A percentile compares a stretch with the other conserved stretches of the same genome.
Evolutionary conservation across 2,113 vertebrate genomes (phyloP).

Genomic region (Corythornis madagascariensis): DNA sequence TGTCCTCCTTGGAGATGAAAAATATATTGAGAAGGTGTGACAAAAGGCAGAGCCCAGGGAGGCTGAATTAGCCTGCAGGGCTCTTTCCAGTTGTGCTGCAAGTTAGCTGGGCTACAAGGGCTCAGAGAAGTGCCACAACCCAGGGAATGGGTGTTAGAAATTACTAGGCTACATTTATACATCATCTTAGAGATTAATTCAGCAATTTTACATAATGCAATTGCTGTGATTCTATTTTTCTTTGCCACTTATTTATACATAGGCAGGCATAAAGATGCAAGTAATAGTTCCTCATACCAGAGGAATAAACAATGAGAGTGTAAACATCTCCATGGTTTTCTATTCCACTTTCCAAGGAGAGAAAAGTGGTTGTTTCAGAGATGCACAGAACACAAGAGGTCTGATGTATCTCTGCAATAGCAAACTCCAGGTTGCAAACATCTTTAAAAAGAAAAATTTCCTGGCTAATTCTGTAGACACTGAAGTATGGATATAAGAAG

Average conservation of each 20-base stretch:
- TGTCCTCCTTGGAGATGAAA: background rate
- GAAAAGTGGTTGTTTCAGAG: background rate
- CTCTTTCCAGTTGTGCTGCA: background rate
- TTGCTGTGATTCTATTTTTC: background rate
- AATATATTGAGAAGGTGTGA: background rate
- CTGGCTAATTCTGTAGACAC: background rate
- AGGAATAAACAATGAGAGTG: background rate
- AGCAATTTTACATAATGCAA: background rate
- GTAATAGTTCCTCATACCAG: background rate
- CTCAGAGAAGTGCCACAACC: background rate
- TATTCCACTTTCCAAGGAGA: background rate
- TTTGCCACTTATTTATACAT: background rate
- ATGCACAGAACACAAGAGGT: background rate
- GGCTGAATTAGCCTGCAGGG: background rate
- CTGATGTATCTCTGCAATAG: background rate
- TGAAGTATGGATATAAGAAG: background rate
- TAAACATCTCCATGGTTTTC: background rate
- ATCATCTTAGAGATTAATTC: background rate
- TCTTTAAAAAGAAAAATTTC: background rate
- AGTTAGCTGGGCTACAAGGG: background rate
- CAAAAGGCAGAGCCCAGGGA: background rate
- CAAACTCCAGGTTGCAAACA: background rate
- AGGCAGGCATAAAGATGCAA: background rate
- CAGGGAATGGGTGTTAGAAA: background rate
- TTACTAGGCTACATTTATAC: background rate